These are phyloP conservation scores for Psammodynastes pulverulentus DNA, from an alignment of 2,113 vertebrate species.

Conservation along the genomic window DNA sequence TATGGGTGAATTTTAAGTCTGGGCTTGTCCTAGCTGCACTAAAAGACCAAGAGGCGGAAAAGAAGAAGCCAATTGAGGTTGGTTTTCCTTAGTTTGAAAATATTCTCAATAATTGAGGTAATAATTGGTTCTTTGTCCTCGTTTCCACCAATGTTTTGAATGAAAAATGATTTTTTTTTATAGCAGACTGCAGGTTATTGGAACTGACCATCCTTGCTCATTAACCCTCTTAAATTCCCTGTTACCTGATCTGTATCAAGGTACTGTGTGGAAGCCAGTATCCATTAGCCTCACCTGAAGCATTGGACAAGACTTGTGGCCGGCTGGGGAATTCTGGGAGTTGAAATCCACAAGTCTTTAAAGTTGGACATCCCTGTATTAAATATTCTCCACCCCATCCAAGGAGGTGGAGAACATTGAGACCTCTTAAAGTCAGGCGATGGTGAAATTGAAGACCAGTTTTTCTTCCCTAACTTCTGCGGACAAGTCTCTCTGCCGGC, in stretches of 20 bases:
- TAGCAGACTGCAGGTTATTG: not conserved
- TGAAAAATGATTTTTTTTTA: not conserved
- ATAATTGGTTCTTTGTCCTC: not conserved
- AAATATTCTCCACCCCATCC: not conserved
- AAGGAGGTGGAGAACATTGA: not conserved
- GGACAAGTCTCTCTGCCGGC: not conserved
- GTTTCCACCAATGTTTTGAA: not conserved
- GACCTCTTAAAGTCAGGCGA: not conserved
- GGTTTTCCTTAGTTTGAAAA: not conserved
- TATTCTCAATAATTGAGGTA: not conserved
- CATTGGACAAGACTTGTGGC: not conserved
- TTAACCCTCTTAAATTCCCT: not conserved
- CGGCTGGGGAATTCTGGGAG: not conserved
- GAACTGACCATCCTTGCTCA: not conserved
- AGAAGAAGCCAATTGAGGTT: not conserved
- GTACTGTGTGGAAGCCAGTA: not conserved
- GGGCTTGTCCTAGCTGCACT: not conserved
- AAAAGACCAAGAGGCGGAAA: not conserved
- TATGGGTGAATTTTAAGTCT: not conserved
- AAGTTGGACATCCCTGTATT: not conserved
- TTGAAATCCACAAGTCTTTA: not conserved
- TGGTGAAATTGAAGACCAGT: not conserved
- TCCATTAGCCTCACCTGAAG: not conserved
- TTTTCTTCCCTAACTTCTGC: not conserved
- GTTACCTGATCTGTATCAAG: not conserved